Evolutionary conservation across 2,888 invertebrate genomes (phyloP).

Genomic region (Pyrgus malvae): DNA sequence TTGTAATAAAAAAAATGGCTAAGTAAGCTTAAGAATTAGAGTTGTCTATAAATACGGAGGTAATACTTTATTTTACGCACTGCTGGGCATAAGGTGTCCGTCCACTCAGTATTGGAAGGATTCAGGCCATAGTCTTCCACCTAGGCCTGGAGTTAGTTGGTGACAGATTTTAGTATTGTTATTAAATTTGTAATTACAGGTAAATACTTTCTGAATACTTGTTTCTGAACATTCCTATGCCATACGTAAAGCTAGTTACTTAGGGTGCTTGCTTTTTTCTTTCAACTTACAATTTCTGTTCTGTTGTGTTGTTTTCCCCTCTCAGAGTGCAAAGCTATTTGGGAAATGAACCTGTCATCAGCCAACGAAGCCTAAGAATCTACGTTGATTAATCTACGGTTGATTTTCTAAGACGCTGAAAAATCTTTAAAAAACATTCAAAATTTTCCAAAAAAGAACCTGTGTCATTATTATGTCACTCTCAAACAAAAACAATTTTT

Average conservation of each 20-base stretch:
- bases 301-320: conserved; percentile 8
- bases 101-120: too few relatives aligned
- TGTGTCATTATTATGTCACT: background rate
- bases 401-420: conserved; percentile 18
- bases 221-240: background rate
- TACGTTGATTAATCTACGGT: background rate
- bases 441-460: background rate
- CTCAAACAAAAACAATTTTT: background rate
- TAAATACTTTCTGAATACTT: background rate
- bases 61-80: too few relatives aligned
- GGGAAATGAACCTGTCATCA: conserved; percentile 21
- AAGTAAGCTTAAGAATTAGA: too few relatives aligned
- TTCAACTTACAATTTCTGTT: conserved; percentile 3
- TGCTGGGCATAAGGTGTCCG: too few relatives aligned
- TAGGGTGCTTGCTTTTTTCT: conserved; percentile 6
- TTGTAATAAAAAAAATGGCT: too few relatives aligned
- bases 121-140: too few relatives aligned
- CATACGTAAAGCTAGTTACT: background rate
- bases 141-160: too few relatives aligned
- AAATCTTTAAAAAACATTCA: background rate
- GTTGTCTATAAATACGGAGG: too few relatives aligned
- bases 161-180: background rate
- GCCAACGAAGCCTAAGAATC: background rate
- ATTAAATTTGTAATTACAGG: background rate
- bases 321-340: conserved; percentile 16